phyloP scores from a whole-genome alignment of 1,140 invertebrate species.

The Olivierus martensii region DNA sequence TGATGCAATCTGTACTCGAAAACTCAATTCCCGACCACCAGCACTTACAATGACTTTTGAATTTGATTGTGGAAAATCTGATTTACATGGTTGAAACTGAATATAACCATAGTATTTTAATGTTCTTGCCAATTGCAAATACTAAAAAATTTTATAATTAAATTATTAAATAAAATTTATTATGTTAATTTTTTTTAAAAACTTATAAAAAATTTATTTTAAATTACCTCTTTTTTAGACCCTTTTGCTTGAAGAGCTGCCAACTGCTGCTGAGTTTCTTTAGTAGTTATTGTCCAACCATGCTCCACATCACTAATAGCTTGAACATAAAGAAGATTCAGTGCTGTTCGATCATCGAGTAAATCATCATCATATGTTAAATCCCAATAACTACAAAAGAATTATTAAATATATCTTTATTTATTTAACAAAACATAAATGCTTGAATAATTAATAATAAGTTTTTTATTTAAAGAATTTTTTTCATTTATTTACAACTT shows the following conservation, averaged over 20 bases:
- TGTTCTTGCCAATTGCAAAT: conserved; percentile 59
- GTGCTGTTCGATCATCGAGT: conserved; percentile 57
- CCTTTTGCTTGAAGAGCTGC: conserved; percentile 52
- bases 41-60: conserved; percentile 52
- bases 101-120: conserved; percentile 80
- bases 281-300: conserved; percentile 62
- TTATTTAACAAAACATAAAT: neutral
- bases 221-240: conserved; percentile 60
- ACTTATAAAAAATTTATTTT: neutral
- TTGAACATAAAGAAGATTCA: conserved; percentile 80
- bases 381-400: conserved; percentile 67
- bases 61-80: conserved; percentile 58
- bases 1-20: conserved; percentile 26
- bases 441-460: neutral
- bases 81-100: conserved; percentile 58
- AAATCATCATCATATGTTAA: conserved; percentile 62
- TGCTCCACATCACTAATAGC: conserved; percentile 67
- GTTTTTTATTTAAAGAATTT: too few species aligned
- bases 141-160: conserved; percentile 41
- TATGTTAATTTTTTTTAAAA: neutral
- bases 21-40: conserved; percentile 61
- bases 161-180: neutral
- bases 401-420: conserved; percentile 1
- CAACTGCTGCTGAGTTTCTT: conserved; percentile 53
- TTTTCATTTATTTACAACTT: too few species aligned